A percentile compares a stretch with the other conserved stretches of the same genome.
phyloP scores from a whole-genome alignment of 2,113 vertebrate species.

The Amazona vittata region DNA sequence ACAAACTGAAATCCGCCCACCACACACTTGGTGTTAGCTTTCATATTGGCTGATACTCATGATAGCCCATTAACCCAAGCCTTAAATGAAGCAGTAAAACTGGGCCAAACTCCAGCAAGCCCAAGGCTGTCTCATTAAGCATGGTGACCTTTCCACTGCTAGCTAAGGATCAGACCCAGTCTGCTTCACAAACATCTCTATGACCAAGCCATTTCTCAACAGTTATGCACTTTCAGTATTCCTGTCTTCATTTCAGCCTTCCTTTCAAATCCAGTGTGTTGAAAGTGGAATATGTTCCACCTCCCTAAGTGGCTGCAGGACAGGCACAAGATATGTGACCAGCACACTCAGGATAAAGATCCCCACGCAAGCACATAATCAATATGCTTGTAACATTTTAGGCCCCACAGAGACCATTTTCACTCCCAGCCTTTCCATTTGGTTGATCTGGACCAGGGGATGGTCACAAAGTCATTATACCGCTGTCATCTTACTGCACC shows the following conservation, averaged over 20 bases:
- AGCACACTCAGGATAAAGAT: not conserved
- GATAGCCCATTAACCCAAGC: not conserved
- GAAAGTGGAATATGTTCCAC: not conserved
- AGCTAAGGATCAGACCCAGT: not conserved
- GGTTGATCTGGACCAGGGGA: not conserved
- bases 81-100: not conserved
- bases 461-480: not conserved
- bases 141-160: not conserved
- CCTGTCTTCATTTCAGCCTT: not conserved
- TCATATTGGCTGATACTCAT: not conserved
- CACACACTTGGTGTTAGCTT: not conserved
- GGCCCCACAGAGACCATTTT: not conserved
- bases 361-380: not conserved
- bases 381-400: not conserved
- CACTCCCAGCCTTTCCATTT: not conserved
- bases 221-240: not conserved
- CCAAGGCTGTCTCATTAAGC: not conserved
- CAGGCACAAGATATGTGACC: not conserved
- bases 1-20: conserved; percentile 11
- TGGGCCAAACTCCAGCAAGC: not conserved
- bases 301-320: not conserved
- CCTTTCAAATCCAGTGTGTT: not conserved
- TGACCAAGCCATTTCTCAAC: not conserved
- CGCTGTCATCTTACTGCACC: not conserved
- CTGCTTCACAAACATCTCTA: not conserved